Conservation (phyloP, 1,140 invertebrate genomes). For the Venturia canescens region DNA sequence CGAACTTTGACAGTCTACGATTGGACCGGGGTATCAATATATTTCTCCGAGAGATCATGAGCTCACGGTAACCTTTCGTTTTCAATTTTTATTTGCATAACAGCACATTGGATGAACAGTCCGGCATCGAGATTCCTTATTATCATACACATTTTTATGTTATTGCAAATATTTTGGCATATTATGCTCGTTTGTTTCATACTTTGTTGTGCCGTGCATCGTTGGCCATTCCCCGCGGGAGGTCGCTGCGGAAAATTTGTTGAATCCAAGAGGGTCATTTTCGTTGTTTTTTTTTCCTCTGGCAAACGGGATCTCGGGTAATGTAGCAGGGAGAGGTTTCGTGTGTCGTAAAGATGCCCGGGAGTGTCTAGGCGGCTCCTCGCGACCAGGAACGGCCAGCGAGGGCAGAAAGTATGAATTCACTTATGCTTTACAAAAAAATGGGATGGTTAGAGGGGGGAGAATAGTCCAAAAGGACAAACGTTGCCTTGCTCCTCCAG, state of each 20-base stretch:
- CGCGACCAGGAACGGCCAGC: conserved; percentile 40
- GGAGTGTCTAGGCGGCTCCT: conserved; percentile 34
- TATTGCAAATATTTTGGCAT: background rate
- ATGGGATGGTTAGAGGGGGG: conserved; percentile 24
- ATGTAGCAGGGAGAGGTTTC: conserved; percentile 43
- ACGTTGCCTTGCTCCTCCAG: background rate
- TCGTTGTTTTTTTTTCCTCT: background rate
- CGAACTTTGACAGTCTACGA: background rate
- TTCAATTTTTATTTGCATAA: background rate
- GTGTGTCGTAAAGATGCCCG: conserved; percentile 60
- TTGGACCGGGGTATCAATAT: background rate
- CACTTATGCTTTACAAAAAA: conserved; percentile 67
- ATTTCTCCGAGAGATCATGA: too few species aligned
- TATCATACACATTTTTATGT: background rate
- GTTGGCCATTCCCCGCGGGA: conserved; percentile 22
- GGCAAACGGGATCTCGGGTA: background rate
- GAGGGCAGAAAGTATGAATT: conserved; percentile 61
- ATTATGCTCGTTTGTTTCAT: conserved; percentile 8
- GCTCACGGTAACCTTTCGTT: background rate
- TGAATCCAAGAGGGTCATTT: conserved; percentile 26
- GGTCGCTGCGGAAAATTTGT: conserved; percentile 37
- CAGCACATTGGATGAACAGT: background rate
- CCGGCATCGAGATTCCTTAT: background rate
- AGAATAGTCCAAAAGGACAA: conserved; percentile 34
- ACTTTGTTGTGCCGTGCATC: background rate